phyloP scores from a whole-genome alignment of 2,113 vertebrate genomes.

The Pseudorasbora parva region DNA sequence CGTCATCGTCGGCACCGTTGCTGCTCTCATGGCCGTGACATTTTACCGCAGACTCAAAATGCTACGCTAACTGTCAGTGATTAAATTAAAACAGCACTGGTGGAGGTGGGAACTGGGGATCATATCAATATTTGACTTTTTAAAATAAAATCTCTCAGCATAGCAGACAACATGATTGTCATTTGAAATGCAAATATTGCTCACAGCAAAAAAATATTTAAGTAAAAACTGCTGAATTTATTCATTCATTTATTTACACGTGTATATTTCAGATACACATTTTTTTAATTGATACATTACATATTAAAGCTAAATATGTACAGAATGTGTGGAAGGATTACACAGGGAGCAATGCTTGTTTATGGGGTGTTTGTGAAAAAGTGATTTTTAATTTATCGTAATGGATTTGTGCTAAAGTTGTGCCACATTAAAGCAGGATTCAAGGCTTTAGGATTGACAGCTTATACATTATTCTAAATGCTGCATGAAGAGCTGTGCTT shows the following conservation, averaged over 20 bases:
- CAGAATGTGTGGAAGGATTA: background rate
- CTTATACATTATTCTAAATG: background rate
- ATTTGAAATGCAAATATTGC: conserved; percentile 10
- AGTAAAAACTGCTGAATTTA: background rate
- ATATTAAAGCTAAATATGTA: conserved; percentile 3
- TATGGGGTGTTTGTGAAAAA: background rate
- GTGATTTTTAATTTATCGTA: background rate
- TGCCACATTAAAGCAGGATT: background rate
- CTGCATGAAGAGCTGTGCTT: conserved; percentile 20
- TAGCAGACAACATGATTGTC: background rate
- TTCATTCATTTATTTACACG: background rate
- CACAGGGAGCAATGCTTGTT: background rate
- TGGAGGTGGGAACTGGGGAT: conserved; percentile 58
- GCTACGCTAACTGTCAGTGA: conserved; percentile 46
- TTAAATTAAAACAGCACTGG: conserved; percentile 42
- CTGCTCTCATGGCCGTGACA: conserved; percentile 60
- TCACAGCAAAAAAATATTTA: background rate
- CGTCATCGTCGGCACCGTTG: conserved; percentile 57
- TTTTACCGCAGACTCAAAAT: conserved; percentile 64
- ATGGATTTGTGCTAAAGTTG: background rate
- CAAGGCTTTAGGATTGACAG: conserved; percentile 22
- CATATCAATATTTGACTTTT: conserved; percentile 4
- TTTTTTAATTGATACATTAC: background rate
- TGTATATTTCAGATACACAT: background rate
- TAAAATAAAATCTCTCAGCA: background rate